A percentile compares a stretch with the other conserved stretches of the same genome.
Evolutionary conservation across 2,113 vertebrate genomes (phyloP).

Genomic region (Muscicapa adusta): DNA sequence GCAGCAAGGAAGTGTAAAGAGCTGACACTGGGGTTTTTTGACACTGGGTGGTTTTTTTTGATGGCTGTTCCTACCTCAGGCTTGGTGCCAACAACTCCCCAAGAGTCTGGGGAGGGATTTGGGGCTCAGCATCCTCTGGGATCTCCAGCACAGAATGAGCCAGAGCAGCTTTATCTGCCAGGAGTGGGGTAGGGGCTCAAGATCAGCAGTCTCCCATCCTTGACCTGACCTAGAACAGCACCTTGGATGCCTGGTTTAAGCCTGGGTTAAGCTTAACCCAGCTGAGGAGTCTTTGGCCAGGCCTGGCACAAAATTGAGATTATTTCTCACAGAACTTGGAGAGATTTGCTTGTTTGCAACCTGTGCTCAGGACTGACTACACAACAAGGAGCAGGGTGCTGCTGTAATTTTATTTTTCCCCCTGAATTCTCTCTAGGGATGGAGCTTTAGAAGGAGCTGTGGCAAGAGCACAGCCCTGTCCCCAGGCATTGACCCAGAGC

Average conservation of each 20-base stretch:
- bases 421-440: not conserved
- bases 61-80: not conserved
- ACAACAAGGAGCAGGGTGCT: accelerated
- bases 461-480: not conserved
- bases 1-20: not conserved
- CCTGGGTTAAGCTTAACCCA: not conserved
- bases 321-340: not conserved
- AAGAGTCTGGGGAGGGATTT: not conserved
- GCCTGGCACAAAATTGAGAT: not conserved
- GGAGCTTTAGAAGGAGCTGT: not conserved
- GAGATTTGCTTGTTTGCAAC: not conserved
- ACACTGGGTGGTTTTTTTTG: not conserved
- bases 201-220: not conserved
- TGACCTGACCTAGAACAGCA: not conserved
- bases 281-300: not conserved
- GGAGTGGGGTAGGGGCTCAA: not conserved
- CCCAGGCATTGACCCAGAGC: accelerated
- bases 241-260: not conserved
- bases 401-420: accelerated
- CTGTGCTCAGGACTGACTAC: not conserved
- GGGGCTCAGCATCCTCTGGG: not conserved
- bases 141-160: not conserved
- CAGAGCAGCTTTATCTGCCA: not conserved
- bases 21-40: not conserved
- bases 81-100: not conserved